Base-by-base conservation (phyloP, 2,113 vertebrate genomes). In the Acanthochromis polyacanthus region DNA sequence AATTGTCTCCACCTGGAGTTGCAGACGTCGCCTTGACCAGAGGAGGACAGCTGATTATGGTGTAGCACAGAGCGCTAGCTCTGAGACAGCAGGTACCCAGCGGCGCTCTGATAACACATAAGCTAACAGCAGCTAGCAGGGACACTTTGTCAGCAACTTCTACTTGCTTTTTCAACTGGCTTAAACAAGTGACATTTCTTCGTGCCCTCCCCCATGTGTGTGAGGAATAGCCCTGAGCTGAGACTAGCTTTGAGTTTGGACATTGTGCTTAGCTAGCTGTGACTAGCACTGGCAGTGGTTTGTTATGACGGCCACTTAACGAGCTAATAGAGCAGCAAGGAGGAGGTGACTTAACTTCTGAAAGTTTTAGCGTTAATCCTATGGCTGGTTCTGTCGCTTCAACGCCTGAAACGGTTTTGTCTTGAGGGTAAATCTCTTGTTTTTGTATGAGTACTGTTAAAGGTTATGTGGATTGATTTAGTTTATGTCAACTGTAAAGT, bases 21-120 rank as follows among this genome's bases (percentile, higher is more conserved):
- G 28, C 62, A 57, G 72, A 22, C 67, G 7, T 38, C 59, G 59
- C 25, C 38, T 63, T 71, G 70, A 43, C 9, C 71, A 45, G 53
- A 78, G 62, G 85, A 83, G 78, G 45, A 50, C 73, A 8, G 71
- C 70, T 67, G 88, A 91, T 68, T 88, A 95, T 94, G 93, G 80
- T 94, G 91, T 94, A 92, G 88, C 85, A 82, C 69, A 74, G 88
- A 91, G 78, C 60, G 86, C 72, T 87, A 88, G 83, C 82, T 88
- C 76, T 58, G 66, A 90, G 76, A 86, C 89, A 82, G 85, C 86
- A 92, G 93, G 91, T 92, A 92, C 85, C 88, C 80, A 68, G 65
- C 36, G 59, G 20, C 28, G 23, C 58, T 32, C 23, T 36, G 19
- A 65, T 28, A 65, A 68, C 78, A 90, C 46, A 36, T 48, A 30